Conservation (phyloP, 2,888 invertebrate genomes). For the Leucozona laternaria region DNA sequence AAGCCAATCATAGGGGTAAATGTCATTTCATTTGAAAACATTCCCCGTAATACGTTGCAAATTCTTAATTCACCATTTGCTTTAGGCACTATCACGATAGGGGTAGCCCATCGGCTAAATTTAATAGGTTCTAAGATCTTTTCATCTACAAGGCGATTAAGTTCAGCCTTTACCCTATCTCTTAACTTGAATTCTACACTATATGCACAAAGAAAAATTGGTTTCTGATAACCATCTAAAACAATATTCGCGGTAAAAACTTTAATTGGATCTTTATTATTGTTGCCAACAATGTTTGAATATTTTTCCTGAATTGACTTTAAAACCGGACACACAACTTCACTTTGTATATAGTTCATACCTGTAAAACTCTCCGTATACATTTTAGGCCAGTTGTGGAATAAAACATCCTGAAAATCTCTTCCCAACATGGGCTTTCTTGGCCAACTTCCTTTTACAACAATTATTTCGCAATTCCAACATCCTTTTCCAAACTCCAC, state of each 20-base stretch:
- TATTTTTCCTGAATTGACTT: too few species aligned
- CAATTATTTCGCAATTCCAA: constrained; percentile 6
- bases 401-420: constrained; percentile 25
- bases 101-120: constrained; percentile 13
- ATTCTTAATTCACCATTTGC: constrained; percentile 15
- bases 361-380: neutral
- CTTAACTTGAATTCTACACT: neutral
- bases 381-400: constrained; percentile 28
- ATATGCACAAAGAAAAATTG: constrained; percentile 67
- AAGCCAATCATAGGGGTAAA: too few species aligned
- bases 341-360: constrained; percentile 13
- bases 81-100: constrained; percentile 17
- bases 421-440: constrained; percentile 32
- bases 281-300: neutral
- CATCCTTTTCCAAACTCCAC: constrained; percentile 9
- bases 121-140: constrained; percentile 16
- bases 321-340: too few species aligned
- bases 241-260: constrained; percentile 34
- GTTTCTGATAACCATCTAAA: constrained; percentile 18
- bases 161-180: constrained; percentile 60
- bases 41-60: too few species aligned
- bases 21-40: too few species aligned
- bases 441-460: constrained; percentile 20
- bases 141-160: constrained; percentile 53
- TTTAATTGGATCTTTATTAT: constrained; percentile 24